Conservation (phyloP, 2,113 vertebrate species). For the Hypanus sabinus region DNA sequence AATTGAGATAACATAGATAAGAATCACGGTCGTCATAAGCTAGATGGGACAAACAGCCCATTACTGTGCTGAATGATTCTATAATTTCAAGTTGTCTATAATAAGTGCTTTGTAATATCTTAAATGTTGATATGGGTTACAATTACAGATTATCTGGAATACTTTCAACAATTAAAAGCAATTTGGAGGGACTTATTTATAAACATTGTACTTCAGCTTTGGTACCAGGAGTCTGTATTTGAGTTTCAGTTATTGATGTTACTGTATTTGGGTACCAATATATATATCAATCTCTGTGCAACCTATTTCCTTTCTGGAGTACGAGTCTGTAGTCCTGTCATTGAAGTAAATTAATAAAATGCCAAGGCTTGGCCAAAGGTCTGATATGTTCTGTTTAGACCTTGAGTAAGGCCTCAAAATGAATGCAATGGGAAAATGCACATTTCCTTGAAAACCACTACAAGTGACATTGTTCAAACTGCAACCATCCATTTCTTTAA, state of each 20-base stretch:
- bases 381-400: neutral
- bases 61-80: too few relatives aligned
- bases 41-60: too few relatives aligned
- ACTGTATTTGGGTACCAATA: neutral
- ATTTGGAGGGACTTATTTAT: neutral
- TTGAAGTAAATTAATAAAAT: neutral
- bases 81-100: neutral
- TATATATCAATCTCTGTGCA: neutral
- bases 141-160: neutral
- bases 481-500: neutral
- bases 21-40: too few relatives aligned
- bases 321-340: neutral
- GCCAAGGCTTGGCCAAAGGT: neutral
- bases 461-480: neutral
- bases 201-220: neutral
- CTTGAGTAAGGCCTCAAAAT: too few relatives aligned
- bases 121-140: neutral
- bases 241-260: conserved; percentile 22
- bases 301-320: neutral
- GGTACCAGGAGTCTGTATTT: neutral
- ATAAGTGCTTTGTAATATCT: neutral
- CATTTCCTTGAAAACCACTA: too few relatives aligned
- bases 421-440: neutral
- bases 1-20: too few relatives aligned
- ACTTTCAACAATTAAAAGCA: neutral